Percentiles rank a stretch among this genome's conserved stretches.
Evolutionary conservation across 2,888 invertebrate genomes (phyloP).

Genomic region (Adelognathus sp.): DNA sequence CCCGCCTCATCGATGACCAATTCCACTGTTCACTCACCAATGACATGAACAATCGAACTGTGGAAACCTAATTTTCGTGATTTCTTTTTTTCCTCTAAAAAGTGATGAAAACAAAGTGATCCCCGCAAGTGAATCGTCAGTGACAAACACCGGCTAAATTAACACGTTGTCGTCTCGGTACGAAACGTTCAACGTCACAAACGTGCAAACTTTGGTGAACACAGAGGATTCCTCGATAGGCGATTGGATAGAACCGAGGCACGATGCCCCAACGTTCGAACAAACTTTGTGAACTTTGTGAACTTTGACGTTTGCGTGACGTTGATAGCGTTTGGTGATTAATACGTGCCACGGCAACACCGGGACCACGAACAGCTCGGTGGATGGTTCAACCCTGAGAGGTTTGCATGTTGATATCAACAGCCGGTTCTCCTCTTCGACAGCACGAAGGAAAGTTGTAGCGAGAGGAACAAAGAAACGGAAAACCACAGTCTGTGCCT

Average conservation of each 20-base stretch:
- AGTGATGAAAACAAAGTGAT: background rate
- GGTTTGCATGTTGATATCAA: background rate
- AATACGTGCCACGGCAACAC: slow-evolving; percentile 32
- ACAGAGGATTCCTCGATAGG: slow-evolving; percentile 29
- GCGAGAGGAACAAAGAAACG: too few species aligned
- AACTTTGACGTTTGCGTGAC: slow-evolving; percentile 41
- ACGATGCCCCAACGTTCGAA: slow-evolving; percentile 38
- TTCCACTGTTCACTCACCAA: background rate
- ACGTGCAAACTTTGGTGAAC: slow-evolving; percentile 34
- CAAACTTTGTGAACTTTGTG: slow-evolving; percentile 33
- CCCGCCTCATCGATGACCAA: slow-evolving; percentile 7
- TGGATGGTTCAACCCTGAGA: slow-evolving; percentile 4
- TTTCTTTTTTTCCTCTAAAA: background rate
- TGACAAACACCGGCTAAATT: background rate
- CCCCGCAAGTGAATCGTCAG: background rate
- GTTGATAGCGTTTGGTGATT: slow-evolving; percentile 45
- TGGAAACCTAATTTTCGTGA: background rate
- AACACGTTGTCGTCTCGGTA: background rate
- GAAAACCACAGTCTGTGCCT: too few species aligned
- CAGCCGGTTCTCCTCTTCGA: background rate
- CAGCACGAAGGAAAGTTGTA: background rate
- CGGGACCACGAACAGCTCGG: background rate
- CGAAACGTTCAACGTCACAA: slow-evolving; percentile 12
- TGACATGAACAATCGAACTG: background rate
- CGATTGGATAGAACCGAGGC: slow-evolving; percentile 24